Evolutionary conservation across 2,113 vertebrate genomes (phyloP).

Genomic region (Grammomys surdaster): DNA sequence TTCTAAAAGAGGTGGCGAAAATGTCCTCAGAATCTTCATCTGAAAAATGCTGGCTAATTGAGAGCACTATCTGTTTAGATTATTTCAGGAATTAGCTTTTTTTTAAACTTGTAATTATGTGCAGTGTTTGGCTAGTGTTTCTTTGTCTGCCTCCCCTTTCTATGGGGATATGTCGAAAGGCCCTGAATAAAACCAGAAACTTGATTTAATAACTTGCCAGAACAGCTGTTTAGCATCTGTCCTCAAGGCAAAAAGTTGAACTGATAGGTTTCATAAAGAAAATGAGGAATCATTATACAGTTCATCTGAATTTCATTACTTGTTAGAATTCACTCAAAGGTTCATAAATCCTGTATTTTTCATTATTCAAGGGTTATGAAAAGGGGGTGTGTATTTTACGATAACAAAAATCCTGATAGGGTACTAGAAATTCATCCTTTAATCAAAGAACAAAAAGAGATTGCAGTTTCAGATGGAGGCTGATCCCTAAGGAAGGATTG

Average conservation of each 20-base stretch:
- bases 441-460: not conserved
- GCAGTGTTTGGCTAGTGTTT: constrained; percentile 38
- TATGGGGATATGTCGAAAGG: constrained; percentile 37
- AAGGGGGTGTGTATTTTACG: constrained; percentile 50
- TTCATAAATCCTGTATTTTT: constrained; percentile 71
- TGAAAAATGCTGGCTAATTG: constrained; percentile 55
- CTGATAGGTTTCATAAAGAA: constrained; percentile 74
- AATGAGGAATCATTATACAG: constrained; percentile 68
- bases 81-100: constrained; percentile 39
- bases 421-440: constrained; percentile 52
- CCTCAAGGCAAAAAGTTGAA: constrained; percentile 63
- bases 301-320: constrained; percentile 79
- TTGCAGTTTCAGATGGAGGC: not conserved
- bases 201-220: constrained; percentile 72
- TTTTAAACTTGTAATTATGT: constrained; percentile 55
- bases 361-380: constrained; percentile 59
- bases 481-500: not conserved
- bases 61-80: constrained; percentile 46
- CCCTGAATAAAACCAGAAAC: constrained; percentile 64
- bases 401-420: constrained; percentile 50
- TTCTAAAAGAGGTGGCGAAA: constrained; percentile 56
- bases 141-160: constrained; percentile 49
- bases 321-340: constrained; percentile 65
- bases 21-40: constrained; percentile 35
- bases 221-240: constrained; percentile 76